These are phyloP conservation scores for Loripinus fragilis DNA, from an alignment of 2,888 invertebrate genomes.

Conservation along the genomic window DNA sequence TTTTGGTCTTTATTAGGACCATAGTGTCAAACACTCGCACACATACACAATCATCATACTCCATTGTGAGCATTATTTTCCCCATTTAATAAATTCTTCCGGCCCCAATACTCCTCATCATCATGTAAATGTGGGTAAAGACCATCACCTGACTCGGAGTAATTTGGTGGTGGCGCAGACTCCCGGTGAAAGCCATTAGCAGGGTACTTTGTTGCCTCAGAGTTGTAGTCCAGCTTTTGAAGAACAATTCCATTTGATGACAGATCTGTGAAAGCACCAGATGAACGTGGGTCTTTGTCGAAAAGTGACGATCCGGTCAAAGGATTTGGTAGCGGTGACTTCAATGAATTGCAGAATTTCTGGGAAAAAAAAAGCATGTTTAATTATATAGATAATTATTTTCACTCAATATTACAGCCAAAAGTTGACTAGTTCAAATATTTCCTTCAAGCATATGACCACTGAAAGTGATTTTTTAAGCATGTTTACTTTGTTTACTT, in stretches of 20 bases:
- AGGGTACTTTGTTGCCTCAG: not conserved
- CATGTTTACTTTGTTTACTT: too few species aligned
- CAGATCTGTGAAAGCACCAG: not conserved
- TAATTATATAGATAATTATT: not conserved
- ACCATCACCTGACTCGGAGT: conserved; percentile 3
- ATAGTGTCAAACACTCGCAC: too few species aligned
- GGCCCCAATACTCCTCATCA: not conserved
- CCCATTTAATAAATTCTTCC: not conserved
- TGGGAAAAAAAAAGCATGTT: not conserved
- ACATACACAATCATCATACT: not conserved
- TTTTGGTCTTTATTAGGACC: too few species aligned
- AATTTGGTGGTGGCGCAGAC: not conserved
- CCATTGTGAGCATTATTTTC: not conserved
- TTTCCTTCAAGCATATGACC: too few species aligned
- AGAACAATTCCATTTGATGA: not conserved
- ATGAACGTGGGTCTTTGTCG: not conserved
- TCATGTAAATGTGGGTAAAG: conserved; percentile 3
- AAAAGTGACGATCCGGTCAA: not conserved
- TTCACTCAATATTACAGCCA: too few species aligned
- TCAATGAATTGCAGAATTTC: not conserved
- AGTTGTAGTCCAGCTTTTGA: not conserved
- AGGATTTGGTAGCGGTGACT: not conserved
- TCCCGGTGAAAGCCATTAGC: not conserved
- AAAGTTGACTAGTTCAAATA: too few species aligned
- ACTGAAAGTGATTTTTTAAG: too few species aligned